phyloP scores from a whole-genome alignment of 2,888 invertebrate genomes.

The Antheraea yamamai region DNA sequence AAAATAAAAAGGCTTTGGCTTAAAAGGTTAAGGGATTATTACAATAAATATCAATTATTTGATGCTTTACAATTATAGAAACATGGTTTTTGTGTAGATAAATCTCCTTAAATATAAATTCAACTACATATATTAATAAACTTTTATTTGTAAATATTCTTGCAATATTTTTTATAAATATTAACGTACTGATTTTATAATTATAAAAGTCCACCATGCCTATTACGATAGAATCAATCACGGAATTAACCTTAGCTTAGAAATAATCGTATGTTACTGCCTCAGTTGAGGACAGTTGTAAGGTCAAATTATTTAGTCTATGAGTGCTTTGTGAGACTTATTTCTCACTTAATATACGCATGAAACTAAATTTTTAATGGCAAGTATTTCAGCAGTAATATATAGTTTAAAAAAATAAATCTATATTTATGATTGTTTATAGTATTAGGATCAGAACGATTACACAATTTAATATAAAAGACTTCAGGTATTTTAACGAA shows the following conservation, averaged over 20 bases:
- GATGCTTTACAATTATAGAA: neutral
- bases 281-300: slow-evolving; percentile 44
- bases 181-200: neutral
- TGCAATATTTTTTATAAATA: neutral
- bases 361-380: neutral
- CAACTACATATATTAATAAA: neutral
- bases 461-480: neutral
- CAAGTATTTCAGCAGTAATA: neutral
- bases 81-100: neutral
- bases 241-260: slow-evolving; percentile 50
- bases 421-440: neutral
- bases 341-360: neutral
- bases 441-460: neutral
- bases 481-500: neutral
- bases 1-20: no score
- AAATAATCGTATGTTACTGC: slow-evolving; percentile 43
- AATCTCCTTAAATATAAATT: neutral
- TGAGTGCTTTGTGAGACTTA: neutral
- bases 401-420: neutral
- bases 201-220: slow-evolving; percentile 22
- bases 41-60: neutral
- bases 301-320: slow-evolving; percentile 40
- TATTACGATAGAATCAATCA: slow-evolving; percentile 42
- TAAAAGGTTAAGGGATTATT: no score
- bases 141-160: neutral